Percentiles rank a stretch among this genome's conserved stretches.
phyloP scores from a whole-genome alignment of 2,113 vertebrate species.

The Coryphaenoides rupestris region DNA sequence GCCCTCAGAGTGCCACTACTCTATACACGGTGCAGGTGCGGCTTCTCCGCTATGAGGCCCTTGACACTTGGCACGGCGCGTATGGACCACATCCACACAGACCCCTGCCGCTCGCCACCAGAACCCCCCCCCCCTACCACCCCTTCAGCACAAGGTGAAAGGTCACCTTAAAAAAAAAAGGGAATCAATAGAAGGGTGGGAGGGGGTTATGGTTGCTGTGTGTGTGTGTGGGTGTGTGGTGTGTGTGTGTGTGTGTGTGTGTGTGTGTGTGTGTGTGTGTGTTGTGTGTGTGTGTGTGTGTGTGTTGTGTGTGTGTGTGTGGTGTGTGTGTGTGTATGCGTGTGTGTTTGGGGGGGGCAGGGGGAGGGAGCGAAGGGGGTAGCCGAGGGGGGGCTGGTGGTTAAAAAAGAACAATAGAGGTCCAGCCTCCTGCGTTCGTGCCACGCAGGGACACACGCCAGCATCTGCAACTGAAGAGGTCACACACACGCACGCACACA shows the following conservation, averaged over 20 bases:
- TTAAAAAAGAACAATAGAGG: constrained; percentile 47
- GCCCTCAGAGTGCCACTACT: too few relatives aligned
- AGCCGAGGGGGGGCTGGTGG: too few relatives aligned
- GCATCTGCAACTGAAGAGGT: neutral
- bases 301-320: neutral
- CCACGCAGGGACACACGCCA: constrained; percentile 38
- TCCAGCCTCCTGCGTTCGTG: constrained; percentile 49
- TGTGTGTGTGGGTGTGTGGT: too few relatives aligned
- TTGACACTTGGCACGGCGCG: constrained; percentile 31
- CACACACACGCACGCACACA: neutral
- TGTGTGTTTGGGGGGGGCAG: constrained; percentile 3
- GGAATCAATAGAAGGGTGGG: too few relatives aligned
- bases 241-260: too few relatives aligned
- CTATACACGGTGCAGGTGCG: too few relatives aligned
- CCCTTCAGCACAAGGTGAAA: constrained; percentile 34
- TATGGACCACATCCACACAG: constrained; percentile 21
- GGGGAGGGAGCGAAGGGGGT: too few relatives aligned
- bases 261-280: too few relatives aligned
- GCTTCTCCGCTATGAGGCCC: constrained; percentile 13
- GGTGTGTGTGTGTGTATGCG: neutral
- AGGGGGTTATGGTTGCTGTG: too few relatives aligned
- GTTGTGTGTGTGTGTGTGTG: neutral
- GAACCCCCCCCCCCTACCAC: neutral
- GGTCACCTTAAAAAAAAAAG: constrained; percentile 35
- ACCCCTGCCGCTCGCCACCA: constrained; percentile 31